Percentiles rank a stretch among this genome's conserved stretches.
These are phyloP conservation scores for Elegia similella DNA, from an alignment of 2,888 invertebrate genomes.

Conservation along the genomic window DNA sequence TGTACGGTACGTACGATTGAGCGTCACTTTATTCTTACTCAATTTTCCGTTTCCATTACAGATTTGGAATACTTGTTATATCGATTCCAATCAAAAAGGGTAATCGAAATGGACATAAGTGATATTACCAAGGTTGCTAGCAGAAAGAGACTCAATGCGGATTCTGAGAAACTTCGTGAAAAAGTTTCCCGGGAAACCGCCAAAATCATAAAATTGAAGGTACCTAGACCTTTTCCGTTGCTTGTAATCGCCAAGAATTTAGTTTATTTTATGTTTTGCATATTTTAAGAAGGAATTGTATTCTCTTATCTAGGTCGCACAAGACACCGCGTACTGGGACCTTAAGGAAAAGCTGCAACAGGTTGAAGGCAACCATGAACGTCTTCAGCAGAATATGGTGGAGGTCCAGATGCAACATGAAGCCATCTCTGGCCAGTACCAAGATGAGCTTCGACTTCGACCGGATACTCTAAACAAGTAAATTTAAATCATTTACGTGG, in stretches of 20 bases:
- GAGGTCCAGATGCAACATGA: constrained; percentile 71
- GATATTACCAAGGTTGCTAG: constrained; percentile 54
- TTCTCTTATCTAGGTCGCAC: constrained; percentile 52
- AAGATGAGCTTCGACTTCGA: constrained; percentile 60
- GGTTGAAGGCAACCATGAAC: constrained; percentile 57
- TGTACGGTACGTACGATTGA: no score
- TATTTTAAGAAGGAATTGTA: background rate
- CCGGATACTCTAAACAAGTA: constrained; percentile 66
- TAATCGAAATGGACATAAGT: constrained; percentile 45
- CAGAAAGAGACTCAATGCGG: constrained; percentile 53
- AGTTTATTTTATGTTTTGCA: background rate
- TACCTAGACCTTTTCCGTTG: constrained; percentile 26
- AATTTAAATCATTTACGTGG: no score
- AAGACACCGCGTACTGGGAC: constrained; percentile 70
- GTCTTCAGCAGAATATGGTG: constrained; percentile 68
- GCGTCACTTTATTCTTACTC: background rate
- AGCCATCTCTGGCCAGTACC: constrained; percentile 57
- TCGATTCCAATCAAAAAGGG: no score
- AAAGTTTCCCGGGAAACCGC: constrained; percentile 59
- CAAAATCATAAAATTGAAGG: constrained; percentile 66
- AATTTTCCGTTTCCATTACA: no score
- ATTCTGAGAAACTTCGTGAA: constrained; percentile 59
- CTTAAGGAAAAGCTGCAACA: constrained; percentile 58
- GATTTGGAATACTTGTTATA: no score
- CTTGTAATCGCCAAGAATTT: background rate